A percentile compares a stretch with the other conserved stretches of the same genome.
Evolutionary conservation across 2,888 invertebrate species (phyloP).

Genomic region (Troides oblongomaculatus): DNA sequence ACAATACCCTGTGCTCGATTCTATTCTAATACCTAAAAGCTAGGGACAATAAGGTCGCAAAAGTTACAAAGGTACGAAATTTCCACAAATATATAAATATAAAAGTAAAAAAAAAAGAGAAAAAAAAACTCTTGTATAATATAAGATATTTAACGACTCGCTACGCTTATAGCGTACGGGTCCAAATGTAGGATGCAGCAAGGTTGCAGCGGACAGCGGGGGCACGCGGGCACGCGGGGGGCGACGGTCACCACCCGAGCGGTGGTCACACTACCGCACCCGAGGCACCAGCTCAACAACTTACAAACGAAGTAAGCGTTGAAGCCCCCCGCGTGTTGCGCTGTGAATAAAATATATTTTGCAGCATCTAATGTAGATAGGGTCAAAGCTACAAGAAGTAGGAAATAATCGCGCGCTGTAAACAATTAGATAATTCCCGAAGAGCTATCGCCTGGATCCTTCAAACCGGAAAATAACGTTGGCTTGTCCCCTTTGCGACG

Average conservation of each 20-base stretch:
- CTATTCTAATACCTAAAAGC: constrained; percentile 75
- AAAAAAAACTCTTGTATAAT: constrained; percentile 8
- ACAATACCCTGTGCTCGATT: constrained; percentile 78
- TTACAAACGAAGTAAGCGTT: background rate
- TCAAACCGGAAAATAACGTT: constrained; percentile 39
- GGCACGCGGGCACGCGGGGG: background rate
- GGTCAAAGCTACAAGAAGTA: background rate
- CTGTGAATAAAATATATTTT: background rate
- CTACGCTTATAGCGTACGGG: constrained; percentile 21
- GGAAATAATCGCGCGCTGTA: background rate
- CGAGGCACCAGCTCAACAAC: no score
- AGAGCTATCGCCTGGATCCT: constrained; percentile 26
- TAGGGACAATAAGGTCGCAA: constrained; percentile 77
- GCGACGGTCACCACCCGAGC: background rate
- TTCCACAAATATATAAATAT: constrained; percentile 28
- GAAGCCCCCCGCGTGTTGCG: background rate
- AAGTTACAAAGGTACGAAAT: constrained; percentile 54
- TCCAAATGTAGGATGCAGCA: constrained; percentile 1
- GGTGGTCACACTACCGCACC: no score
- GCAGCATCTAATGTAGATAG: background rate
- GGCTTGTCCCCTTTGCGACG: constrained; percentile 73
- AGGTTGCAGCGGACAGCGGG: background rate
- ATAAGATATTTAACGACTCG: constrained; percentile 28
- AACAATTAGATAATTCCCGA: constrained; percentile 1
- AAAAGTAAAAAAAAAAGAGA: constrained; percentile 12